Percentiles rank a stretch among this genome's conserved stretches.
phyloP scores from a whole-genome alignment of 2,113 vertebrate species.

The Capricornis sumatraensis region DNA sequence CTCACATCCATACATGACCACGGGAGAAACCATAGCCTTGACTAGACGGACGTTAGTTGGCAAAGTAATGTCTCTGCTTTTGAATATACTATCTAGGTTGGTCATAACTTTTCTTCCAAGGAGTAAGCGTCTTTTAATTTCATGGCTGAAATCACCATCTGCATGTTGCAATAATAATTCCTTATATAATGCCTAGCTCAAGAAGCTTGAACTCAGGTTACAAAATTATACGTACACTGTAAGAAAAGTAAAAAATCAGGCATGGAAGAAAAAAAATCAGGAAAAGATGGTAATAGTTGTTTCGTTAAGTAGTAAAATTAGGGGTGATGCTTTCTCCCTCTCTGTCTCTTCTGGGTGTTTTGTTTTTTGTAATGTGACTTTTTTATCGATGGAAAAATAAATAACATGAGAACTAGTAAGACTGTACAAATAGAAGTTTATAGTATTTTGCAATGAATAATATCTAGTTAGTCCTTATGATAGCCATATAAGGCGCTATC shows the following conservation, averaged over 20 bases:
- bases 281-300: slow-evolving; percentile 17
- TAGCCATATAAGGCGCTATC: background rate
- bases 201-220: background rate
- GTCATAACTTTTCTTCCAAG: too few species aligned
- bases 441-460: slow-evolving; percentile 25
- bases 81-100: too few species aligned
- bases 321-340: background rate
- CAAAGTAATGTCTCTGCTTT: too few species aligned
- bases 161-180: background rate
- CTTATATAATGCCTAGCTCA: background rate
- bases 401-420: slow-evolving; percentile 14
- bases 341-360: background rate
- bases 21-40: too few species aligned
- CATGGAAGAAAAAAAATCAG: background rate
- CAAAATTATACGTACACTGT: background rate
- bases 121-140: too few species aligned
- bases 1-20: too few species aligned
- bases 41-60: too few species aligned
- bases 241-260: slow-evolving; percentile 16
- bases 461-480: background rate
- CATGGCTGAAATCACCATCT: too few species aligned
- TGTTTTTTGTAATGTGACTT: background rate
- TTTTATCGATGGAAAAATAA: background rate
- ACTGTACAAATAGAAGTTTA: background rate
- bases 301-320: slow-evolving; percentile 21